Conservation (phyloP, 2,797 vertebrate species). For the Myripristis murdjan region DNA sequence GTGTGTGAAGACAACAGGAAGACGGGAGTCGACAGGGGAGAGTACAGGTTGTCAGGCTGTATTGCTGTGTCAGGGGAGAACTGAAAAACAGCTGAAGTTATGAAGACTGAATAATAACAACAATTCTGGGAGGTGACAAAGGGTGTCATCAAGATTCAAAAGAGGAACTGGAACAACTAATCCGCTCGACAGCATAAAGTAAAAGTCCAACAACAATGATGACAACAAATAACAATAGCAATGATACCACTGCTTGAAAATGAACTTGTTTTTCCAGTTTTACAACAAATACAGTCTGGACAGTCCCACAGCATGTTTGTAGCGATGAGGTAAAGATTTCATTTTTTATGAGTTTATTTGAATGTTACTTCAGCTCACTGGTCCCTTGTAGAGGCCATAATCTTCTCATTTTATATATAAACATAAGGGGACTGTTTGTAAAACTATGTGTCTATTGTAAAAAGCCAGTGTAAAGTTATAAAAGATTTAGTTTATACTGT, state of each 20-base stretch:
- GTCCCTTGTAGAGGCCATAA: neutral
- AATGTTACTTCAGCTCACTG: neutral
- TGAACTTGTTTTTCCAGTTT: conserved; percentile 1
- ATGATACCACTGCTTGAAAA: conserved; percentile 4
- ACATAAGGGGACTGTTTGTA: neutral
- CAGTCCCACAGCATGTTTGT: neutral
- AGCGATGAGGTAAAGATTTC: neutral
- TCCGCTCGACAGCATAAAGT: conserved; percentile 21
- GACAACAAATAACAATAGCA: neutral
- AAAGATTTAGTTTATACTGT: too few relatives aligned
- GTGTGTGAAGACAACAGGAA: conserved; percentile 37
- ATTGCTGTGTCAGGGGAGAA: conserved; percentile 27
- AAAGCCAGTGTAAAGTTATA: neutral
- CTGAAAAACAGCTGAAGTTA: conserved; percentile 24
- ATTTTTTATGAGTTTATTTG: conserved; percentile 6
- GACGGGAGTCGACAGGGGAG: conserved; percentile 41
- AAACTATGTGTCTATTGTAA: neutral
- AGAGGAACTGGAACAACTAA: conserved; percentile 8
- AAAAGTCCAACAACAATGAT: neutral
- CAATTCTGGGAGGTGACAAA: conserved; percentile 6
- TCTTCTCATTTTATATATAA: neutral
- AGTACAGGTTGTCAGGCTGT: conserved; percentile 14
- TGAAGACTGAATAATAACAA: conserved; percentile 35
- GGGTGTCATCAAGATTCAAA: conserved; percentile 13
- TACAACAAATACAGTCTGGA: neutral